Evolutionary conservation across 2,113 vertebrate genomes (phyloP), one percentile per base, ranked within the genome.

Genomic region (Carassius gibelio): DNA sequence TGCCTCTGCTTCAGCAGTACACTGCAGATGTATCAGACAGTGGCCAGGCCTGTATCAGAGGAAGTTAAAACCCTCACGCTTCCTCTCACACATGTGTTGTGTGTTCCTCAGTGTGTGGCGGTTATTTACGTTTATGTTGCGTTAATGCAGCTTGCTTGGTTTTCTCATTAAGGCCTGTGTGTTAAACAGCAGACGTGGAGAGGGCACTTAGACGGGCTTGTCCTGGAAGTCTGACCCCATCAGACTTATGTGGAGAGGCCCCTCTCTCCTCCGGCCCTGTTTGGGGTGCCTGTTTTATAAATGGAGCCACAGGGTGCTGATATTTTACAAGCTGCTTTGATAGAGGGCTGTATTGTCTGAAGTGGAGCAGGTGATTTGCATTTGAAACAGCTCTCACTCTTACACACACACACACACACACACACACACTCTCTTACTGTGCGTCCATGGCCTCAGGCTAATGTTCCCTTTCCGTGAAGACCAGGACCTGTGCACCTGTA

Each of bases 301-400:
- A 93, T 92, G 90, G 89, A 92, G 90, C 90, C 88, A 86, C 87
- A 86, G 90, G 90, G 91, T 86, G 92, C 90, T 90, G 72, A 87
- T 88, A 93, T 93, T 93, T 92, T 89, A 94, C 93, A 92, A 93
- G 93, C 92, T 88, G 90, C 88, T 91, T 88, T 90, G 81, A 91
- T 86, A 90, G 90, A 91, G 86, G 87, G 89, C 82, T 89, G 90
- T 94, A 92, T 91, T 92, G 90, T 91, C 87, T 75, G 81, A 88
- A 90, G 82, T 87, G 86, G 88, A 87, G 88, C 76, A 88, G 87
- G 55, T 45, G 84, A 95, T 95, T 95, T 93, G 94, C 94, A 95
- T 95, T 93, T 94, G 91, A 95, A 95, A 93, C 90, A 87, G 89
- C 87, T 17, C 75, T 76, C 88, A 26, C 82, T 81, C 83, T 82